Evolutionary conservation across 1,140 invertebrate genomes (phyloP).

Genomic region (Sitodiplosis mosellana): DNA sequence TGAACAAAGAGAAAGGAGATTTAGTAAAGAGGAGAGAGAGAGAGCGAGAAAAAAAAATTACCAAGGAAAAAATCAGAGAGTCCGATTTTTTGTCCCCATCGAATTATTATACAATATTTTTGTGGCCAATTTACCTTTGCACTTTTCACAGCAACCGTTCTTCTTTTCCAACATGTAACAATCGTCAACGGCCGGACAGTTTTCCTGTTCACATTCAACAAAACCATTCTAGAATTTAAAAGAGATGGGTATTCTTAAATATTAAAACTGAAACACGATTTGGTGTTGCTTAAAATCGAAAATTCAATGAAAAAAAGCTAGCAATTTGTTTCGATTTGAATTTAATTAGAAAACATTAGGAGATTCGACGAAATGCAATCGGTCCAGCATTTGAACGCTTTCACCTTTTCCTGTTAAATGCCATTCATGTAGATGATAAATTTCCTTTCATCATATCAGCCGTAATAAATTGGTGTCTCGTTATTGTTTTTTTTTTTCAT

Average conservation of each 20-base stretch:
- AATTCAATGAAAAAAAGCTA: too few species aligned
- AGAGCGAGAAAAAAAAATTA: not conserved
- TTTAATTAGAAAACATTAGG: too few species aligned
- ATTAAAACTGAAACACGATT: not conserved
- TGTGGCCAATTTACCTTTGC: constrained; percentile 37
- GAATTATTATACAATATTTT: not conserved
- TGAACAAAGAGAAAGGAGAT: not conserved
- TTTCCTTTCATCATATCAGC: too few species aligned
- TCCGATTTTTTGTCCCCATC: not conserved
- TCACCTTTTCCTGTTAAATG: too few species aligned
- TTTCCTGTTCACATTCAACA: constrained; percentile 42
- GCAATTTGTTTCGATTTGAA: too few species aligned
- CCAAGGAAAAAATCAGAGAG: not conserved
- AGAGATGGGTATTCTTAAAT: constrained; percentile 3
- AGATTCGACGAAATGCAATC: too few species aligned
- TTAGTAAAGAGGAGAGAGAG: not conserved
- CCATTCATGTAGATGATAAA: too few species aligned
- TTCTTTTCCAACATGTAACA: constrained; percentile 43
- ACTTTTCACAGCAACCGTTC: constrained; percentile 41
- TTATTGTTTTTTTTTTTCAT: too few species aligned
- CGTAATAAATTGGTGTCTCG: too few species aligned
- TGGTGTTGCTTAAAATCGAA: too few species aligned
- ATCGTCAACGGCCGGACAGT: constrained; percentile 45
- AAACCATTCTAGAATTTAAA: constrained; percentile 44
- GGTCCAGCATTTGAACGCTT: too few species aligned